These are phyloP conservation scores for Lysandra coridon DNA, from an alignment of 2,888 invertebrate species.

Conservation along the genomic window DNA sequence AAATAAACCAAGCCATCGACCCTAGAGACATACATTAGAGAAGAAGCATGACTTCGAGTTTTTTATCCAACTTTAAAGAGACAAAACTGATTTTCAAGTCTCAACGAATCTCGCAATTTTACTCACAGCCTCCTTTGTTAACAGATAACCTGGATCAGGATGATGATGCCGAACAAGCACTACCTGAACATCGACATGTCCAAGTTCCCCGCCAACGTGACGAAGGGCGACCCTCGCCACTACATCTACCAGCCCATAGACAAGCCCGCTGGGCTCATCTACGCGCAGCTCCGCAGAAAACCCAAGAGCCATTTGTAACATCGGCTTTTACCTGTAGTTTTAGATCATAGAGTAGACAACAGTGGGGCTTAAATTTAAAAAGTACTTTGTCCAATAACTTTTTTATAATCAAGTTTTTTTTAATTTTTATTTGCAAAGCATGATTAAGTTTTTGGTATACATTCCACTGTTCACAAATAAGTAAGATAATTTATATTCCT, in stretches of 20 bases:
- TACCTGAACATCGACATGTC: slow-evolving; percentile 88
- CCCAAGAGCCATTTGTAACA: slow-evolving; percentile 77
- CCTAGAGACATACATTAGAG: not conserved
- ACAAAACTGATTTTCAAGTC: too few species aligned
- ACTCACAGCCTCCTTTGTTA: slow-evolving; percentile 20
- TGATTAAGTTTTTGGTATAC: not conserved
- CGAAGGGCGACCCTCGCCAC: slow-evolving; percentile 82
- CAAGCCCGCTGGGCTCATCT: slow-evolving; percentile 88
- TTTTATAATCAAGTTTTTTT: not conserved
- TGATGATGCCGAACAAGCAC: slow-evolving; percentile 91
- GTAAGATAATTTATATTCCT: slow-evolving; percentile 7
- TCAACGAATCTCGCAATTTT: not conserved
- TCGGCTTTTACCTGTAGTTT: slow-evolving; percentile 14
- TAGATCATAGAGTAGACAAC: slow-evolving; percentile 45
- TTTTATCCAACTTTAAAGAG: not conserved
- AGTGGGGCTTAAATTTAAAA: not conserved
- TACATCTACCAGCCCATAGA: slow-evolving; percentile 89
- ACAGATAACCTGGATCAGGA: slow-evolving; percentile 84
- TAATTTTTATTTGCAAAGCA: not conserved
- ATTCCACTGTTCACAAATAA: not conserved
- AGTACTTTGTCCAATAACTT: not conserved
- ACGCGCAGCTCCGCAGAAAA: slow-evolving; percentile 85
- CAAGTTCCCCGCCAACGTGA: slow-evolving; percentile 84
- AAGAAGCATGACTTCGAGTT: not conserved
- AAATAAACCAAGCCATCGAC: slow-evolving; percentile 21